These are phyloP conservation scores for Zhuqinia jingwanae DNA, from an alignment of 2,888 invertebrate species.

Conservation along the genomic window DNA sequence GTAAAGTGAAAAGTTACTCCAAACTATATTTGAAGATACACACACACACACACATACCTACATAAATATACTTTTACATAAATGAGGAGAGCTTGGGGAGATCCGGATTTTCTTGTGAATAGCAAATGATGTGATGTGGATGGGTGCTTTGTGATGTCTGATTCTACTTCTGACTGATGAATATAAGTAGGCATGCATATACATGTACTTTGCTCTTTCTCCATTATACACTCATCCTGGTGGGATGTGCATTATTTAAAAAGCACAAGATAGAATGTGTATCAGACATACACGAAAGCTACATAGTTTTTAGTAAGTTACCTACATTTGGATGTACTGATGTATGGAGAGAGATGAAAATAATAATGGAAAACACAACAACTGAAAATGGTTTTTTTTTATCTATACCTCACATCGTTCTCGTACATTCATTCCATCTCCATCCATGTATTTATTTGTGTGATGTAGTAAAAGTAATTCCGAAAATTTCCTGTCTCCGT, in stretches of 20 bases:
- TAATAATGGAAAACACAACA: slow-evolving; percentile 8
- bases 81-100: slow-evolving; percentile 32
- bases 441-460: slow-evolving; percentile 9
- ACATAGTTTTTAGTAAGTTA: too few relatives aligned
- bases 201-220: neutral
- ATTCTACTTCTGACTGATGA: neutral
- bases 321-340: too few relatives aligned
- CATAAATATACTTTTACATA: neutral
- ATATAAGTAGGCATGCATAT: neutral
- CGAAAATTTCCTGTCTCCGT: slow-evolving; percentile 59
- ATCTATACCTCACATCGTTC: slow-evolving; percentile 5
- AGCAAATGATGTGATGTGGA: slow-evolving; percentile 43
- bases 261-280: slow-evolving; percentile 15
- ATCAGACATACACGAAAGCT: neutral
- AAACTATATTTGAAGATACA: too few relatives aligned
- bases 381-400: slow-evolving; percentile 42
- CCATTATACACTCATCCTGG: slow-evolving; percentile 8
- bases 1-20: slow-evolving; percentile 23
- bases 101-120: slow-evolving; percentile 48
- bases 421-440: too few relatives aligned
- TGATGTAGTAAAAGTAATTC: slow-evolving; percentile 39
- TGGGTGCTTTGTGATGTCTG: slow-evolving; percentile 51
- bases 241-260: slow-evolving; percentile 37
- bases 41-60: too few relatives aligned
- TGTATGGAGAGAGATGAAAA: slow-evolving; percentile 7